Evolutionary conservation across 2,888 invertebrate genomes (phyloP).

Genomic region (Acanthosoma haemorrhoidale): DNA sequence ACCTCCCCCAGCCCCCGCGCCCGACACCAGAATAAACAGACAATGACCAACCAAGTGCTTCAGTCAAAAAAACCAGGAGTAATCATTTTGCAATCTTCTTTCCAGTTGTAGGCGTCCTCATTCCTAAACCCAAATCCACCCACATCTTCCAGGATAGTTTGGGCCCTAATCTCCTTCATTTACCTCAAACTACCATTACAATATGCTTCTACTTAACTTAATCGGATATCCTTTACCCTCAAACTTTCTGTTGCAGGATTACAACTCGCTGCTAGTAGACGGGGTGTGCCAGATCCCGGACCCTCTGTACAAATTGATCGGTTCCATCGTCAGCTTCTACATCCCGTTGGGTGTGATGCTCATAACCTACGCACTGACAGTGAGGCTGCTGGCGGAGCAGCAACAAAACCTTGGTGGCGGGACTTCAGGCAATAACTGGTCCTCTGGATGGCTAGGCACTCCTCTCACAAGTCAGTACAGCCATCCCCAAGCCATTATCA

Average conservation of each 20-base stretch:
- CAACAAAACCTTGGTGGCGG: conserved; percentile 61
- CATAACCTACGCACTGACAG: conserved; percentile 88
- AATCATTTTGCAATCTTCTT: no score
- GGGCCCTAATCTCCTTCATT: neutral
- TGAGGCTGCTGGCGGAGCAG: conserved; percentile 77
- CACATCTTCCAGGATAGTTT: no score
- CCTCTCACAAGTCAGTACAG: conserved; percentile 28
- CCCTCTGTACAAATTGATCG: conserved; percentile 83
- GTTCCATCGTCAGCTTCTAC: conserved; percentile 92
- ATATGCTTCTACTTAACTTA: neutral
- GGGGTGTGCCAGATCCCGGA: conserved; percentile 84
- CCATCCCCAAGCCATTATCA: no score
- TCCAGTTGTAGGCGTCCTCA: no score
- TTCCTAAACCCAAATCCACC: no score
- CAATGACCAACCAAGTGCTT: no score
- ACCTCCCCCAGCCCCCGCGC: no score
- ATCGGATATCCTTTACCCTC: no score
- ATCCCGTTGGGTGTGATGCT: conserved; percentile 93
- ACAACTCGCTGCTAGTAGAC: conserved; percentile 73
- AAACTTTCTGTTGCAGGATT: conserved; percentile 57
- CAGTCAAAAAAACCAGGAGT: no score
- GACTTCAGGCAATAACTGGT: conserved; percentile 58
- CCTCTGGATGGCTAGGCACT: conserved; percentile 65
- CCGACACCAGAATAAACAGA: no score
- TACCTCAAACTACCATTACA: neutral